A percentile compares a stretch with the other conserved stretches of the same genome.
Conservation (phyloP, 2,888 invertebrate species). For the Pristionchus japonicus region DNA sequence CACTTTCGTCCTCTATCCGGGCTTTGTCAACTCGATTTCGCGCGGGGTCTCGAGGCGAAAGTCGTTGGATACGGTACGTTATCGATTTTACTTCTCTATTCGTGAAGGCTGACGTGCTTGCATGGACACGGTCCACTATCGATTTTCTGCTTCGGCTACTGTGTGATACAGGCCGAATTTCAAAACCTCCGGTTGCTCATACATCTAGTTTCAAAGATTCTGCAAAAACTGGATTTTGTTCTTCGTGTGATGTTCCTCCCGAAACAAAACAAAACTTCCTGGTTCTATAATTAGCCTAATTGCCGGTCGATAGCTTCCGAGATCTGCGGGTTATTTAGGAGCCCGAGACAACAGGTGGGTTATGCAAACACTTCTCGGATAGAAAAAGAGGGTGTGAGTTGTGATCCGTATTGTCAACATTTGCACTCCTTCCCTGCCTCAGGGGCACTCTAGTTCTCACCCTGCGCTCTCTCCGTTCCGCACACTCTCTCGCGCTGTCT, state of each 20-base stretch:
- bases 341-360: neutral
- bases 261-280: too few species aligned
- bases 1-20: conserved; percentile 70
- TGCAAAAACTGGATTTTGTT: too few species aligned
- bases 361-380: neutral
- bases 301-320: too few species aligned
- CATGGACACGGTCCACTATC: too few species aligned
- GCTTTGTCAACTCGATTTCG: conserved; percentile 56
- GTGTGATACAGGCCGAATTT: too few species aligned
- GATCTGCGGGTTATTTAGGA: neutral
- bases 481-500: neutral
- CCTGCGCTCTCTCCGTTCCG: neutral
- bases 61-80: conserved; percentile 3
- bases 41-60: conserved; percentile 35
- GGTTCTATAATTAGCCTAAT: too few species aligned
- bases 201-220: too few species aligned
- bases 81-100: neutral
- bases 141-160: too few species aligned
- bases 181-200: too few species aligned
- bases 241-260: too few species aligned
- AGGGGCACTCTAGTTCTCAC: neutral
- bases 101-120: too few species aligned
- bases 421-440: neutral
- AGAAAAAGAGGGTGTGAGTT: neutral
- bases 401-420: conserved; percentile 13